These are phyloP conservation scores for Monochamus alternatus DNA, from an alignment of 2,888 invertebrate species.

Conservation along the genomic window DNA sequence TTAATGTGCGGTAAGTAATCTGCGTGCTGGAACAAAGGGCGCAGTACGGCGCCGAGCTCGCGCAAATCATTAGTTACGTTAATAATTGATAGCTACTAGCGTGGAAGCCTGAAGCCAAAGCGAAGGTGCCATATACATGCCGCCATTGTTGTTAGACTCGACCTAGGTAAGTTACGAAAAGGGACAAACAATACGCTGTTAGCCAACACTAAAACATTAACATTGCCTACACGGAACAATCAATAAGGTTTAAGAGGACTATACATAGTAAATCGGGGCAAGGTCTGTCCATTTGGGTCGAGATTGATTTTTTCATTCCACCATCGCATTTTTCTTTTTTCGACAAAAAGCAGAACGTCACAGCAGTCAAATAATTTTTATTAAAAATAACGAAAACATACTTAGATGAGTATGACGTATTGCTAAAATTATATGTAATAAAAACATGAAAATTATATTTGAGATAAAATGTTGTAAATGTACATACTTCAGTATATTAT, in stretches of 20 bases:
- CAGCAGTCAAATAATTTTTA: too few relatives aligned
- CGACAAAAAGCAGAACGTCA: not conserved
- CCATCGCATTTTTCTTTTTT: not conserved
- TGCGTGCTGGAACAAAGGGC: not conserved
- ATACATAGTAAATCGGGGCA: slow-evolving; percentile 37
- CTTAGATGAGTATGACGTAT: too few relatives aligned
- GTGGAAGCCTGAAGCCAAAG: slow-evolving; percentile 25
- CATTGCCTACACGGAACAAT: slow-evolving; percentile 39
- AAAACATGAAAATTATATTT: too few relatives aligned
- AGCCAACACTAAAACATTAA: slow-evolving; percentile 42
- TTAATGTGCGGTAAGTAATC: too few relatives aligned
- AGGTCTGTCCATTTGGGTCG: slow-evolving; percentile 36
- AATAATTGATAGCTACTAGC: slow-evolving; percentile 10
- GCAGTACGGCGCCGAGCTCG: not conserved
- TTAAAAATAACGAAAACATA: too few relatives aligned
- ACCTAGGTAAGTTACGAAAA: slow-evolving; percentile 65
- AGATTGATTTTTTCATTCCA: not conserved
- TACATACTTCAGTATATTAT: too few relatives aligned
- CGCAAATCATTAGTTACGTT: not conserved
- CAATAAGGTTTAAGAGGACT: slow-evolving; percentile 30
- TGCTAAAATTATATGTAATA: too few relatives aligned
- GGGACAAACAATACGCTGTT: slow-evolving; percentile 46
- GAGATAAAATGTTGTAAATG: too few relatives aligned
- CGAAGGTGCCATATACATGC: slow-evolving; percentile 26
- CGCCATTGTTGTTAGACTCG: slow-evolving; percentile 63